phyloP scores from a whole-genome alignment of 2,797 vertebrate species.

The Anabacerthia variegaticeps region DNA sequence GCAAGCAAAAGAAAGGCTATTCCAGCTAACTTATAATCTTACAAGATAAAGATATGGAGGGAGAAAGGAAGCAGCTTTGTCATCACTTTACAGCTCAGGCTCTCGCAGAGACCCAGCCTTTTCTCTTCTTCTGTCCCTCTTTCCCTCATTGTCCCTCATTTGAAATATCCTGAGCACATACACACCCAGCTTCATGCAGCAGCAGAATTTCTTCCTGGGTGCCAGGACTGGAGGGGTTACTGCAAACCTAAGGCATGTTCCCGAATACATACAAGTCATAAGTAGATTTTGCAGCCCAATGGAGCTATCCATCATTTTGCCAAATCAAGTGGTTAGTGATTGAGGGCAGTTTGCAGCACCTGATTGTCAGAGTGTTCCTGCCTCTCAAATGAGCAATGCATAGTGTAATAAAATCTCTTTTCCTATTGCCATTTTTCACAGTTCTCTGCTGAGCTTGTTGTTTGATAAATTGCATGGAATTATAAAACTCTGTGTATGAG shows the following conservation, averaged over 20 bases:
- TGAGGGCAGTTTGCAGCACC: neutral
- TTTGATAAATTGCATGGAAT: neutral
- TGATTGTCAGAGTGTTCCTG: neutral
- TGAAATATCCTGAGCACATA: neutral
- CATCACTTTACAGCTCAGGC: neutral
- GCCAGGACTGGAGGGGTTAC: neutral
- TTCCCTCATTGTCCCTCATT: neutral
- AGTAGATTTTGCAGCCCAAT: neutral
- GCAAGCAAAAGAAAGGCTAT: neutral
- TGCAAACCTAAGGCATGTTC: neutral
- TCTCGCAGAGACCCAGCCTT: neutral
- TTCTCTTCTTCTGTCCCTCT: neutral
- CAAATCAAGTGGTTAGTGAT: neutral
- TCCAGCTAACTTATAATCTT: neutral
- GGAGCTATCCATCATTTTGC: neutral
- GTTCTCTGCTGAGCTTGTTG: neutral
- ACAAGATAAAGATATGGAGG: neutral
- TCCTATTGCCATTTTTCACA: neutral
- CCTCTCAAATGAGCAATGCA: neutral
- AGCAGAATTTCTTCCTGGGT: neutral
- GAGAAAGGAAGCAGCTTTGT: conserved; percentile 1
- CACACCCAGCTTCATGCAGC: neutral
- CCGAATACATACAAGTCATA: neutral
- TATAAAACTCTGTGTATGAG: neutral
- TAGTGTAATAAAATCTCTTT: neutral